Percentiles rank a stretch among this genome's conserved stretches.
Conservation (phyloP, 1,140 invertebrate species). For the Orius insidiosus region DNA sequence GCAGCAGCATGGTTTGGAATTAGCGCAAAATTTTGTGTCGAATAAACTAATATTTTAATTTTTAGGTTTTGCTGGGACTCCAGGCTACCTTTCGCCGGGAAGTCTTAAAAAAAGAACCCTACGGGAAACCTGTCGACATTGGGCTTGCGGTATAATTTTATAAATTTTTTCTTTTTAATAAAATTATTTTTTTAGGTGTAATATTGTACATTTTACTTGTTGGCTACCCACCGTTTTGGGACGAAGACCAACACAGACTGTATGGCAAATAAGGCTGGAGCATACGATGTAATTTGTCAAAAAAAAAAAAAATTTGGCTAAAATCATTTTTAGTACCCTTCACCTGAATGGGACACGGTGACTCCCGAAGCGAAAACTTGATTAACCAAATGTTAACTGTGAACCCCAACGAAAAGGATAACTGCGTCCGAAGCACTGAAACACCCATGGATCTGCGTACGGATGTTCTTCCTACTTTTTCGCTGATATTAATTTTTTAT, state of each 20-base stretch:
- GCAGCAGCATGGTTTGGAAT: constrained; percentile 96
- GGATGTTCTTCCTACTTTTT: constrained; percentile 24
- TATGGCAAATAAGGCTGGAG: constrained; percentile 99
- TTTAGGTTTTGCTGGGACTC: constrained; percentile 94
- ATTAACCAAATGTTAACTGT: constrained; percentile 99
- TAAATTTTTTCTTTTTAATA: too few relatives aligned
- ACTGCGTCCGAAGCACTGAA: constrained; percentile 95
- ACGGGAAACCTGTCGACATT: constrained; percentile 99
- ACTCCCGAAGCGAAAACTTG: constrained; percentile 96
- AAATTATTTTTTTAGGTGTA: constrained; percentile 44
- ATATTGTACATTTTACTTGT: constrained; percentile 99
- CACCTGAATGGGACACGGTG: constrained; percentile 99
- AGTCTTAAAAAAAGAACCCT: constrained; percentile 98
- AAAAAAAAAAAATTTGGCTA: not conserved
- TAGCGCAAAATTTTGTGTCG: constrained; percentile 6
- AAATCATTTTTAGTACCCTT: constrained; percentile 84
- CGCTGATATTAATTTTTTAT: constrained; percentile 24
- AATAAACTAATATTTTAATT: constrained; percentile 18
- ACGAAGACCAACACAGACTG: constrained; percentile 97
- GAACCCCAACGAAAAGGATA: constrained; percentile 93
- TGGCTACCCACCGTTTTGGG: constrained; percentile 99
- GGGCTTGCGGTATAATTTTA: constrained; percentile 79
- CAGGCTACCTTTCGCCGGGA: constrained; percentile 97
- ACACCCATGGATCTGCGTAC: constrained; percentile 99
- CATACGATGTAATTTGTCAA: constrained; percentile 71